phyloP scores from a whole-genome alignment of 2,888 invertebrate genomes.

The Cremastinae sp. region DNA sequence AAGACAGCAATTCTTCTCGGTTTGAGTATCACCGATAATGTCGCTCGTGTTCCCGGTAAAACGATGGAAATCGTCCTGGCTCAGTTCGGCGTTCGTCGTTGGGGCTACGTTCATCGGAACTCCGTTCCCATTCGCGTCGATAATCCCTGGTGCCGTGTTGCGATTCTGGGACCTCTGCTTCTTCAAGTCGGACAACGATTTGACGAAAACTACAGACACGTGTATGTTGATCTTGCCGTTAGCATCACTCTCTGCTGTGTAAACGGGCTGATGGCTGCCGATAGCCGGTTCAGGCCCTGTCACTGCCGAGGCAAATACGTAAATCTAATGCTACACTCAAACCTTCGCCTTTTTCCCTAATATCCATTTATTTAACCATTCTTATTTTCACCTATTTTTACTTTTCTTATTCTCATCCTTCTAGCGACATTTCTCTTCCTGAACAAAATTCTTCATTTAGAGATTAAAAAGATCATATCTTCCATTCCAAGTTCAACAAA shows the following conservation, averaged over 20 bases:
- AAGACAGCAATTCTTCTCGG: conserved; percentile 87
- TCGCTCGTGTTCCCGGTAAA: conserved; percentile 89
- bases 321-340: conserved; percentile 73
- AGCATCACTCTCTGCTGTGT: conserved; percentile 86
- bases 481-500: not conserved
- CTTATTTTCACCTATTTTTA: conserved; percentile 10
- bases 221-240: conserved; percentile 95
- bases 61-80: conserved; percentile 81
- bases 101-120: conserved; percentile 79
- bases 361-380: conserved; percentile 35
- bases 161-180: conserved; percentile 93
- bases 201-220: conserved; percentile 91
- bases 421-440: not conserved
- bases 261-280: conserved; percentile 79
- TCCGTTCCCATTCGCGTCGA: conserved; percentile 82
- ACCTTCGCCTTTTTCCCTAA: conserved; percentile 43
- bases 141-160: conserved; percentile 83
- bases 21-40: conserved; percentile 87
- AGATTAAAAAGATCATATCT: not conserved
- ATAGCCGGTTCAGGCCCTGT: conserved; percentile 76
- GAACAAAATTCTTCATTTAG: not conserved
- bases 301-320: conserved; percentile 78
- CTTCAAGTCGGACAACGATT: conserved; percentile 95
- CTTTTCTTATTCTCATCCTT: not conserved
- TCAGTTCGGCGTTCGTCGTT: conserved; percentile 76